Evolutionary conservation across 2,888 invertebrate genomes (phyloP), one percentile per base, ranked within the genome.

Genomic region (Zele albiditarsus): DNA sequence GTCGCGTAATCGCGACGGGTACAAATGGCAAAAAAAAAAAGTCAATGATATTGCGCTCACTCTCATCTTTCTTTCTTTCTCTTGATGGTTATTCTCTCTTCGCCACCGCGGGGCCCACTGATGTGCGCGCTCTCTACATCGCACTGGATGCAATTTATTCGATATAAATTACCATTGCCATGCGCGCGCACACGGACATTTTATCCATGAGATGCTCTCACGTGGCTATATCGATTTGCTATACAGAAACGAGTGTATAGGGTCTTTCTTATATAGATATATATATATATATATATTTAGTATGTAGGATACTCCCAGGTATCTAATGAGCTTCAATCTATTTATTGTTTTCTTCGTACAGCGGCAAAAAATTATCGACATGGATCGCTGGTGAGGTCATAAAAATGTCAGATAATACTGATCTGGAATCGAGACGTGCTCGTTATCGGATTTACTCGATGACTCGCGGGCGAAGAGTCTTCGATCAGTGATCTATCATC

Each of bases 101-200:
- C 58, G n/a, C 27, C 25, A 60, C 46, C 62, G 71, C 71, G 63
- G 63, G 46, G n/a, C 46, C n/a, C 46, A 46, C 46, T 58, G 58
- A 58, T 20, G 58, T 58, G 58, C 0, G 23, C 27, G 20, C 60
- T 60, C 60, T 20, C 53, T 20, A 23, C 20, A 53, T 28, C 10
- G 25, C 42, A 66, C 27, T 3, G 75, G 68, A 71, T 76, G 78
- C 78, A 80, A 78, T 80, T 80, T 80, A 79, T 79, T 75, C 74
- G 73, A 78, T 77, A 76, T 74, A 76, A 79, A 77, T 38, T 38
- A 25, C 23, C 25, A 58, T n/a, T 63, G 3, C 53, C 38, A 28
- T 28, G 49, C 38, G 62, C 53, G 53, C 53, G 62, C 53, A 20
- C 53, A 8, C 53, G n/a, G n/a, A 53, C 49, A n/a, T 38, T 63